Base-by-base conservation (phyloP, 2,113 vertebrate genomes). In the Clinocottus analis region DNA sequence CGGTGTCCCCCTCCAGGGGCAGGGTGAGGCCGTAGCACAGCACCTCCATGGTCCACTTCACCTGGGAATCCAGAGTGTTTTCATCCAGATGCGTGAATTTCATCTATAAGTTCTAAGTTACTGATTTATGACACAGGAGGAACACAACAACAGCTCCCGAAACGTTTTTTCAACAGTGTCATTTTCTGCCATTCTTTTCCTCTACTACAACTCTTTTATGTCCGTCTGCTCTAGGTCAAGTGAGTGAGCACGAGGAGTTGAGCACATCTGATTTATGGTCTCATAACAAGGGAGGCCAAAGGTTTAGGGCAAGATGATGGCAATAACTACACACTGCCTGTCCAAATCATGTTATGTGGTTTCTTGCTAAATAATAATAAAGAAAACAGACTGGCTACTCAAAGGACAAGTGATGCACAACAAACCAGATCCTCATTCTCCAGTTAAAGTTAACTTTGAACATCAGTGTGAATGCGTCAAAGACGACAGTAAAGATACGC, bases 21-120 rank as follows among this genome's bases (percentile, higher is more conserved):
- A 98, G 96, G 13, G 97, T 98, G 82, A 99, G 90, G 72, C 97
- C 97, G 19, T 98, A 99, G 87, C 97, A 98, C 87, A 99, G 95
- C 70, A 98, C 97, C 92, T 99, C 97, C 97, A 99, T 98, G 47
- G 97, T 98, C 97, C 97, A 99, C 93, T 98, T 99, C 80, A 99
- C 97, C 97, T 98, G 74, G 4, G 27, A 73, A 66, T 3, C 16
- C 68, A 85, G 70, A 61, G 0, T 19, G 21, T 23, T 64, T 12
- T 67, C 17, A 47, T 77, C 7, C 16, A 53, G 13, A 13, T n/a
- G 5, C 17, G 23, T 47, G 9, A 53, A 49, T n/a, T 55, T 55
- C 23, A 27, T n/a, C n/a, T n/a, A 56, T 14, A 7, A 56, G 53
- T 55, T 12, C 23, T 6, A 25, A 13, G 53, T 56, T 25, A 56